phyloP scores from a whole-genome alignment of 2,113 vertebrate species.

The Toxostoma redivivum region DNA sequence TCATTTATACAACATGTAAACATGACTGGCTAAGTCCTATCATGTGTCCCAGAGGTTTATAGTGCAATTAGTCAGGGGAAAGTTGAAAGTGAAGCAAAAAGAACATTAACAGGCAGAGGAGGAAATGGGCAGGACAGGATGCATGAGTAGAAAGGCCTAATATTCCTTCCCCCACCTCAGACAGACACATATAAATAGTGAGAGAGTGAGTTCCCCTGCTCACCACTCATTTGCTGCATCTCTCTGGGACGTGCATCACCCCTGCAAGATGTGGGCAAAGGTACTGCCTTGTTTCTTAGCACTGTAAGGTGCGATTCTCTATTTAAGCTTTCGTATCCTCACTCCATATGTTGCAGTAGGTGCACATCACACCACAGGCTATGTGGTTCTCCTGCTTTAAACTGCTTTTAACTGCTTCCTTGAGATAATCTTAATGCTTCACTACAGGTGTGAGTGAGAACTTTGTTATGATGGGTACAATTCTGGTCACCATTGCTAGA shows the following conservation, averaged over 20 bases:
- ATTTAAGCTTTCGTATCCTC: not conserved
- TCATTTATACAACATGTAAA: not conserved
- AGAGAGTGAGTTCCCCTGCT: not conserved
- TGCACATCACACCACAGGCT: not conserved
- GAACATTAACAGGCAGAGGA: constrained; percentile 10
- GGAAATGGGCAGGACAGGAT: constrained; percentile 24
- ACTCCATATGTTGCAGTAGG: not conserved
- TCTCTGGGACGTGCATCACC: not conserved
- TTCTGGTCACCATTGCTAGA: not conserved
- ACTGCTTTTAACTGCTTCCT: not conserved
- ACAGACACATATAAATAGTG: not conserved
- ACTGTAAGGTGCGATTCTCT: not conserved
- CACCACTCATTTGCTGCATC: not conserved
- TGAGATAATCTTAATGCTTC: not conserved
- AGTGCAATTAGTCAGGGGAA: not conserved
- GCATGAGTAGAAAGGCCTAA: not conserved
- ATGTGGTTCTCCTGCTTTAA: not conserved
- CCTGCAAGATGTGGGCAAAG: constrained; percentile 58
- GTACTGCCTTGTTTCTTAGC: constrained; percentile 14
- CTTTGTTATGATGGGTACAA: not conserved
- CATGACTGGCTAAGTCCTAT: not conserved
- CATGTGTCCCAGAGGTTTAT: not conserved
- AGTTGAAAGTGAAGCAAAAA: constrained; percentile 57
- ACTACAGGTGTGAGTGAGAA: not conserved
- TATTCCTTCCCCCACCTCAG: not conserved